Evolutionary conservation across 2,113 vertebrate species (phyloP), one percentile per base, ranked within the genome.

Genomic region (Neodontobutis hainanensis): DNA sequence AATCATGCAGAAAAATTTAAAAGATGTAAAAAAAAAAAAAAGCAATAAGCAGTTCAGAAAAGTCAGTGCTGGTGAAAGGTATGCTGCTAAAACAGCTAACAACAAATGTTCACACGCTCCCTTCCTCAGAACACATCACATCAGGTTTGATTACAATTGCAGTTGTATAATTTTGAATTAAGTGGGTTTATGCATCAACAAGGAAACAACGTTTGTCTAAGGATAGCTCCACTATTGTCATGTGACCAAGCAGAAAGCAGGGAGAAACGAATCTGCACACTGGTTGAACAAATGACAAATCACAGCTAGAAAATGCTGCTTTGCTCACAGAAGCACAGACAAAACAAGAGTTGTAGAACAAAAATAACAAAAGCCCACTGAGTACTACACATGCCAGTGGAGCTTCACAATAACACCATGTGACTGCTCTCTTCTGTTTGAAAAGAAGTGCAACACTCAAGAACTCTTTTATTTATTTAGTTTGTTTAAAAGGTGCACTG

Each of bases 251-350:
- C 51, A 74, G 80, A 85, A 76, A 87, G 81, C 65, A 45, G 65
- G 45, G 67, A 53, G 77, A 82, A 85, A 89, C 85, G 85, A 70
- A 78, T 87, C 84, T 69, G 67, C 78, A 85, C 82, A 83, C 81
- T 79, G 72, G 76, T 75, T 84, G 72, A 84, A 66, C 68, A 73
- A 85, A 70, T 65, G 48, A 82, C 65, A 32, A 15, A 58, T 40
- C 11, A 19, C 63, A 61, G 61, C 19, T 27, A 27, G 19, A 27
- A 27, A 77, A 68, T n/a, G 19, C 60, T 47, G 34, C 38, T 52
- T 34, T 36, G 42, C 16, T 51, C 34, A 61, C 43, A 75, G 44
- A 65, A 15, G 12, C 48, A 19, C 40, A 56, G 19, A 27, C 1
- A 27, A 27, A 27, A 27, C 3, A 27, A 27, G 19, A 27, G 19